Conservation (phyloP, 2,888 invertebrate genomes). For the Noctuana brunneofusca region DNA sequence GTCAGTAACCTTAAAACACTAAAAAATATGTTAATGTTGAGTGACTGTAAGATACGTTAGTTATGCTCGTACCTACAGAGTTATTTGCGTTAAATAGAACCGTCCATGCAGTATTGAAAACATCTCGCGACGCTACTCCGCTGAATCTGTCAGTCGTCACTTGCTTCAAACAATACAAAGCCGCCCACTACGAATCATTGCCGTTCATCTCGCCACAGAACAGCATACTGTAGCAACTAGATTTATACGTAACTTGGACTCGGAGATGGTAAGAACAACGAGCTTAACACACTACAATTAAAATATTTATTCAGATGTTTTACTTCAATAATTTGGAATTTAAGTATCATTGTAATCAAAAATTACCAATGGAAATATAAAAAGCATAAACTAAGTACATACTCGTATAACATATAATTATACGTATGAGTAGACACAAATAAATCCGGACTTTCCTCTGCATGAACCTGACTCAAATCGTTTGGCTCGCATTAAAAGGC, state of each 20-base stretch:
- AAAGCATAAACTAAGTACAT: too few relatives aligned
- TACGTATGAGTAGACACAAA: neutral
- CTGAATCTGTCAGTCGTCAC: neutral
- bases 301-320: too few relatives aligned
- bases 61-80: too few relatives aligned
- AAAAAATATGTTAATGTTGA: too few relatives aligned
- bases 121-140: neutral
- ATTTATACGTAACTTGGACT: neutral
- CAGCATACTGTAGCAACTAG: slow-evolving; percentile 3
- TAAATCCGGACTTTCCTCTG: neutral
- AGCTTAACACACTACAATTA: too few relatives aligned
- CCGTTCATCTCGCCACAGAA: slow-evolving; percentile 7
- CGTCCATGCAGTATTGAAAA: neutral
- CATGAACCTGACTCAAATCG: slow-evolving; percentile 27
- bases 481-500: slow-evolving; percentile 15
- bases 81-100: neutral
- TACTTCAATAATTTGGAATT: too few relatives aligned
- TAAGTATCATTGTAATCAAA: too few relatives aligned
- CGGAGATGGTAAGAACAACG: too few relatives aligned
- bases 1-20: too few relatives aligned
- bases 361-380: too few relatives aligned
- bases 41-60: too few relatives aligned
- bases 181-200: neutral
- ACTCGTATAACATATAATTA: neutral
- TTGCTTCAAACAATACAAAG: neutral